A percentile compares a stretch with the other conserved stretches of the same genome.
Evolutionary conservation across 2,113 vertebrate species (phyloP).

Genomic region (Tupaia tana): DNA sequence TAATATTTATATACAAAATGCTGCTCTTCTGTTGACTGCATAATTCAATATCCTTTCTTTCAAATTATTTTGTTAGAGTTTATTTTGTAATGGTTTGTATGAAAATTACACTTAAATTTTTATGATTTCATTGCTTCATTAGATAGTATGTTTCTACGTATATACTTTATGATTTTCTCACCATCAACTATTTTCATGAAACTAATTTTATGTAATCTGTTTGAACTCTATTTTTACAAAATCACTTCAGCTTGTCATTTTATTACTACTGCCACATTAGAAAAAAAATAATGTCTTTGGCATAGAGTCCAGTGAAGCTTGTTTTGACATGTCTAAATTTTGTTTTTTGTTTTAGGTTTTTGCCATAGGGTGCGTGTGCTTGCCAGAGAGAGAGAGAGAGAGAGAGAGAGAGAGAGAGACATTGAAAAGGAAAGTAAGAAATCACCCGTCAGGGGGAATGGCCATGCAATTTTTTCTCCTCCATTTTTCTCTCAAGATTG

Average conservation of each 20-base stretch:
- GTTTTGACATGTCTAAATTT: neutral
- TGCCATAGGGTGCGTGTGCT: too few species aligned
- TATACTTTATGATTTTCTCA: conserved; percentile 10
- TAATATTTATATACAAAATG: neutral
- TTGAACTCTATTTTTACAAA: neutral
- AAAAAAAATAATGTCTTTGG: neutral
- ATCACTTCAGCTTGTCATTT: neutral
- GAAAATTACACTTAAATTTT: conserved; percentile 14
- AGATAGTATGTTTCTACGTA: neutral
- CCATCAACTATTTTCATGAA: conserved; percentile 2
- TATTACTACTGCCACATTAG: neutral
- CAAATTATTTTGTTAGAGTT: conserved; percentile 3
- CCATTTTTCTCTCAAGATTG: too few species aligned
- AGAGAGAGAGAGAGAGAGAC: too few species aligned
- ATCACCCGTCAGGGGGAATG: too few species aligned
- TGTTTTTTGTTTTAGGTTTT: too few species aligned
- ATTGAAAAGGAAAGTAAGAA: too few species aligned
- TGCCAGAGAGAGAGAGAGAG: too few species aligned
- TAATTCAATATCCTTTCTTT: neutral
- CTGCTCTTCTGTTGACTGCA: neutral
- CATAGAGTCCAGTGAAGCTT: neutral
- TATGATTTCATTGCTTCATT: conserved; percentile 40
- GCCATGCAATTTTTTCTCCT: too few species aligned
- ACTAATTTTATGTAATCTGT: neutral
- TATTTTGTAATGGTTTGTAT: neutral